Evolutionary conservation across 2,113 vertebrate species (phyloP).

Genomic region (Gobius niger): DNA sequence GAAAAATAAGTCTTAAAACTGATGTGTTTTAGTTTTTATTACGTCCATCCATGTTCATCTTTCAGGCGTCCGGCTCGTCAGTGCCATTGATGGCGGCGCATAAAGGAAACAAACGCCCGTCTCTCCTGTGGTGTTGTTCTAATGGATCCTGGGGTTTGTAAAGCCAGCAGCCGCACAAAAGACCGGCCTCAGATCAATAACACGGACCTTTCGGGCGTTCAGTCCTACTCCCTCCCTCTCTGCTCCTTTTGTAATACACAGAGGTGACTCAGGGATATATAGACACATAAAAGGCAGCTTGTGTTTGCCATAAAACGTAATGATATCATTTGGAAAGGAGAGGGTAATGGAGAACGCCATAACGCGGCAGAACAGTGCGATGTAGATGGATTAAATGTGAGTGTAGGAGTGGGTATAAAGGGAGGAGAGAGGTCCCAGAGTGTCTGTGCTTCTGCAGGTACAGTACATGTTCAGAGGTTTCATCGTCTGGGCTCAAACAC

Average conservation of each 20-base stretch:
- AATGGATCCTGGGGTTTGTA: constrained; percentile 6
- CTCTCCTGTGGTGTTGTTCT: constrained; percentile 9
- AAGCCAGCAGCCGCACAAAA: constrained; percentile 3
- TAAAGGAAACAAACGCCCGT: background rate
- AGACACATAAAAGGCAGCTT: background rate
- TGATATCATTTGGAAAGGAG: constrained; percentile 8
- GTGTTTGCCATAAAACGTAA: constrained; percentile 4
- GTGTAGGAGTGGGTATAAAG: background rate
- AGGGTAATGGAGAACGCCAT: background rate
- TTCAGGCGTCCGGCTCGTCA: background rate
- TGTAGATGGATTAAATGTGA: constrained; percentile 1
- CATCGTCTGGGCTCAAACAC: background rate
- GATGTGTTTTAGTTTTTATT: background rate
- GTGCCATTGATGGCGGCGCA: background rate
- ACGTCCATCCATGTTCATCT: background rate
- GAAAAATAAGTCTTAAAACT: too few relatives aligned
- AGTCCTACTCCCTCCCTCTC: background rate
- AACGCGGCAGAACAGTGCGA: background rate
- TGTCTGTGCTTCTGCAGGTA: background rate
- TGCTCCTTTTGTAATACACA: background rate
- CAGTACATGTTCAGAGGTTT: background rate
- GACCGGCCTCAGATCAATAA: background rate
- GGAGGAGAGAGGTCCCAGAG: background rate
- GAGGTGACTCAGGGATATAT: background rate
- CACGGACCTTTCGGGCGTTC: background rate